These are phyloP conservation scores for Fabriciana adippe DNA, from an alignment of 2,888 invertebrate genomes.

Conservation along the genomic window DNA sequence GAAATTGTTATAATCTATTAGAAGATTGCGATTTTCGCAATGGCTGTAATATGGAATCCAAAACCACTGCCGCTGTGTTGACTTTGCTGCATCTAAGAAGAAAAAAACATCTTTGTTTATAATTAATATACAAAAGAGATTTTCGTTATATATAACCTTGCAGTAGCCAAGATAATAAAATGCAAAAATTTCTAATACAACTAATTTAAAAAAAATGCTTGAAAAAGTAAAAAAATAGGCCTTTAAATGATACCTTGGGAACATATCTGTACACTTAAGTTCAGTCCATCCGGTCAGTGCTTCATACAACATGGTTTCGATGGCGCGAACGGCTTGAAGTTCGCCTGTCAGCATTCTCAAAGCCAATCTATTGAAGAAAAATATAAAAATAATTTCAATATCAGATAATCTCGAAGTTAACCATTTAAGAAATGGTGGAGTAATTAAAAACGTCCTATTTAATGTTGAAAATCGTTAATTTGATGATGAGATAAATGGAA, in stretches of 20 bases:
- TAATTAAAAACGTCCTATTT: too few species aligned
- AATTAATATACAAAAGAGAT: background rate
- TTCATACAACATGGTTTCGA: conserved; percentile 76
- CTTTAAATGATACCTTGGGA: conserved; percentile 66
- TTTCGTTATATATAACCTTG: too few species aligned
- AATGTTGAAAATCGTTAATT: too few species aligned
- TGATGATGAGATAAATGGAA: too few species aligned
- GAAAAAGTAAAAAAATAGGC: too few species aligned
- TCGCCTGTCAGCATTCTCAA: conserved; percentile 78
- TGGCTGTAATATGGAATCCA: conserved; percentile 64
- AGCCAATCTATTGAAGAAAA: conserved; percentile 66
- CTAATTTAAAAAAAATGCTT: too few species aligned
- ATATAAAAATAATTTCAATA: background rate
- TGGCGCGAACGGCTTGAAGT: conserved; percentile 68
- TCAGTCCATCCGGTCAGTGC: conserved; percentile 73
- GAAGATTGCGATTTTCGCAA: conserved; percentile 44
- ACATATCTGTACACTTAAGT: conserved; percentile 74
- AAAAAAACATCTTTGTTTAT: conserved; percentile 6
- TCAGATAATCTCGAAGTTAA: too few species aligned
- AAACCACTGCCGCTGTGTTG: conserved; percentile 62
- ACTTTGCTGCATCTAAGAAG: conserved; percentile 65
- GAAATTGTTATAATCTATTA: conserved; percentile 35
- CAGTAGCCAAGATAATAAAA: background rate
- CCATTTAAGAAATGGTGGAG: too few species aligned
- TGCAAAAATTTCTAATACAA: too few species aligned